These are phyloP conservation scores for Phyllostomus discolor DNA, from an alignment of 2,113 vertebrate genomes.

Conservation along the genomic window DNA sequence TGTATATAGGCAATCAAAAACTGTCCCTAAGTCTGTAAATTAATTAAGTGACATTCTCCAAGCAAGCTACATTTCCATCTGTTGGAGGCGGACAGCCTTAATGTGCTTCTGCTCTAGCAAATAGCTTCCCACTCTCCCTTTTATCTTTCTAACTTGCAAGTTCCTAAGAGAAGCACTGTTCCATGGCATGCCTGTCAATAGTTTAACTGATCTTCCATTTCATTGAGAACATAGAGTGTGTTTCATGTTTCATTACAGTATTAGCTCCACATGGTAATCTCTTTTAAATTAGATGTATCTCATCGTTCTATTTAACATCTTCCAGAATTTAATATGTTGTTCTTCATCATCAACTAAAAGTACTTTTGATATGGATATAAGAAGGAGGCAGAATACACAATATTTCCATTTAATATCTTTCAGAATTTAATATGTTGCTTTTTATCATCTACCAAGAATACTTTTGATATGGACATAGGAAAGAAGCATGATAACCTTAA, in stretches of 20 bases:
- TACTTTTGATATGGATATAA: neutral
- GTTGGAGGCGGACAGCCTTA: neutral
- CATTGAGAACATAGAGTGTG: neutral
- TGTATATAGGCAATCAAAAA: neutral
- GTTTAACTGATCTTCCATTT: neutral
- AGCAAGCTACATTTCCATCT: neutral
- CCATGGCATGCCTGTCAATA: neutral
- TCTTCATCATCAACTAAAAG: neutral
- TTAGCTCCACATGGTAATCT: neutral
- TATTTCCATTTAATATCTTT: neutral
- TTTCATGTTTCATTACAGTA: neutral
- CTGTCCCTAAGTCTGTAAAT: neutral
- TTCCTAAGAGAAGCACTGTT: neutral
- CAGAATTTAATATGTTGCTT: neutral
- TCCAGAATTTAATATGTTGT: neutral
- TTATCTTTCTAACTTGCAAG: neutral
- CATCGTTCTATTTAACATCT: neutral
- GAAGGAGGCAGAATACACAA: neutral
- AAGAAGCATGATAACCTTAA: neutral
- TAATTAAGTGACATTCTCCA: neutral
- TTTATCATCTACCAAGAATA: neutral
- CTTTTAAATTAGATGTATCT: neutral
- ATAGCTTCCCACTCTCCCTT: neutral
- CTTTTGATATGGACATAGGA: neutral
- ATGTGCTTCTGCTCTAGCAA: neutral